Percentiles rank a stretch among this genome's conserved stretches.
Evolutionary conservation across 2,797 vertebrate genomes (phyloP).

Genomic region (Neomorphus geoffroyi): DNA sequence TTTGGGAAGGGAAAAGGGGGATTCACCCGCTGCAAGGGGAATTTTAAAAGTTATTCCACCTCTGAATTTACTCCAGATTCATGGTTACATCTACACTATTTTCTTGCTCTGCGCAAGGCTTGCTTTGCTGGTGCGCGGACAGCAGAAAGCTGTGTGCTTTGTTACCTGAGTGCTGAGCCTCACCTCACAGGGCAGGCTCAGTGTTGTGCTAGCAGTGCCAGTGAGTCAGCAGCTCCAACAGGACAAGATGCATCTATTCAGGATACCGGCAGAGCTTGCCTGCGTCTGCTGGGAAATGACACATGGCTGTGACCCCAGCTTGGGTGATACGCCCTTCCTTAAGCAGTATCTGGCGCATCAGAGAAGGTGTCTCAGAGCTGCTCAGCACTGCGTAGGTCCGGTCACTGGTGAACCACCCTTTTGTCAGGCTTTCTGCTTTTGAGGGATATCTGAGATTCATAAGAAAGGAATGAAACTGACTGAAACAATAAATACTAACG

Average conservation of each 20-base stretch:
- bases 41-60: neutral
- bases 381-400: neutral
- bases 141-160: neutral
- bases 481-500: neutral
- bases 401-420: neutral
- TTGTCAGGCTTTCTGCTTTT: neutral
- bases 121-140: accelerated
- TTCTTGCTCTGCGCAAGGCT: neutral
- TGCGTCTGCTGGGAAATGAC: neutral
- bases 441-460: neutral
- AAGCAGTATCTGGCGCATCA: neutral
- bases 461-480: neutral
- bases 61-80: neutral
- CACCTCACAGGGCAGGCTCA: neutral
- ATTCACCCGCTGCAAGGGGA: neutral
- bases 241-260: neutral
- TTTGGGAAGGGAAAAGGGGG: neutral
- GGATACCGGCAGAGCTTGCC: neutral
- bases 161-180: neutral
- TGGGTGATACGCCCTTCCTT: neutral
- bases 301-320: accelerated
- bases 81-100: accelerated
- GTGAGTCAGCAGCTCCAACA: neutral
- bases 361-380: neutral
- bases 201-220: neutral